A percentile compares a stretch with the other conserved stretches of the same genome.
phyloP scores from a whole-genome alignment of 2,113 vertebrate species.

The Nannospalax galili region DNA sequence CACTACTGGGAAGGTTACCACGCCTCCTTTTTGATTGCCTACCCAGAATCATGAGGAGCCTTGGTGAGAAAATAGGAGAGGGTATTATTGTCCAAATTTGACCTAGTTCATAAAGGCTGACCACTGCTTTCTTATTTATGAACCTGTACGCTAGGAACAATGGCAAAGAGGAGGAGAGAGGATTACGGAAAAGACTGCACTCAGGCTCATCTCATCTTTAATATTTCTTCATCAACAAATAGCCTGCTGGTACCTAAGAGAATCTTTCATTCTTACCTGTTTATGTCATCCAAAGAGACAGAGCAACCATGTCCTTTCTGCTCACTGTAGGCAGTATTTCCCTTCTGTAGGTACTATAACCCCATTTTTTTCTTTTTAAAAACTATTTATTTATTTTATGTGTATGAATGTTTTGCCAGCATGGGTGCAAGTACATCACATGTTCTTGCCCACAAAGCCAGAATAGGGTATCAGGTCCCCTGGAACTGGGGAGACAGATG shows the following conservation, averaged over 20 bases:
- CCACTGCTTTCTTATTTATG: not conserved
- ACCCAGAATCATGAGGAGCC: too few relatives aligned
- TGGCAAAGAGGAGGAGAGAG: not conserved
- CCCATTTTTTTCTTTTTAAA: not conserved
- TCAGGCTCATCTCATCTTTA: too few relatives aligned
- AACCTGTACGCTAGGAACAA: accelerated
- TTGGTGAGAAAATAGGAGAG: not conserved
- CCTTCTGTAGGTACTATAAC: not conserved
- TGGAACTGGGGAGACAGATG: too few relatives aligned
- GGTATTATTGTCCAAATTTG: not conserved
- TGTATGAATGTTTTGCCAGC: too few relatives aligned
- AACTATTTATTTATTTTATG: too few relatives aligned
- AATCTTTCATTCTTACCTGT: not conserved
- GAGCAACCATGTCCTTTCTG: not conserved
- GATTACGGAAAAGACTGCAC: not conserved
- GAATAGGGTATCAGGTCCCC: too few relatives aligned
- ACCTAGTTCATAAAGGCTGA: not conserved
- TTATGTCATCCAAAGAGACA: not conserved
- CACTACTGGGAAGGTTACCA: too few relatives aligned
- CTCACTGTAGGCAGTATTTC: not conserved
- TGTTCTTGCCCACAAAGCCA: too few relatives aligned
- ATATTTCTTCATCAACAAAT: not conserved
- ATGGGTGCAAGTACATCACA: too few relatives aligned
- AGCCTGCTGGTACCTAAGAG: not conserved
- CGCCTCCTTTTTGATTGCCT: not conserved